Base-by-base conservation (phyloP, 2,113 vertebrate genomes). In the Macaca mulatta region DNA sequence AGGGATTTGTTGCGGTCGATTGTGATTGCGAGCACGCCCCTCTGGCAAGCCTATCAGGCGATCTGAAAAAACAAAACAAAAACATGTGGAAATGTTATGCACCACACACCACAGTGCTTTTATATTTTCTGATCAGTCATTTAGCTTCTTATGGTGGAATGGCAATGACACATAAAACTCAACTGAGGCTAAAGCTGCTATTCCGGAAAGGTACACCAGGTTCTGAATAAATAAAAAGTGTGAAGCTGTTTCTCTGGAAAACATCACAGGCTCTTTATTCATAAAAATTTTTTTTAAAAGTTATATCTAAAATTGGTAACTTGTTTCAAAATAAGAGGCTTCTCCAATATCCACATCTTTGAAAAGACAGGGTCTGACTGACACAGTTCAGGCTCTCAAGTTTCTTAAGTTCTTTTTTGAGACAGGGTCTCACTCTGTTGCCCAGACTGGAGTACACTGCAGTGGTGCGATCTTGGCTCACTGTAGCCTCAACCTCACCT, bases 21-120 rank as follows among this genome's bases (percentile, higher is more conserved):
- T 99, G 96, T 99, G 99, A 97, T 99, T 99, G 35, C 99, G 99
- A 90, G 99, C 99, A 0, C 99, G 98, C 17, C 99, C 99, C 94
- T 99, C 99, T 3, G 99, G 99, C 94, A 99, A 95, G 38, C 99
- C 99, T 8, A 99, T 99, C 80, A 99, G 98, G 18, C 99, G 99
- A 97, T 99, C 99, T 99, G 93, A 70, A 98, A 97, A 59, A 45
- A 38, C 12, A 0, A 94, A 97, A 55, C 38, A n/a, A 23, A 0
- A 94, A 83, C 52, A 64, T 93, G 61, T 80, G 86, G 40, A 93
- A 84, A 6, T 0, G 25, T 89, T 69, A 85, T 1, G 10, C 11
- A 22, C 57, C 32, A 27, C 22, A 89, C 18, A 70, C 2, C 9
- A 69, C 8, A 89, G 79, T 89, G 32, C n/a, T 84, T 81, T 83